Base-by-base conservation (phyloP, 1,140 invertebrate species). In the Drosophila insularis region DNA sequence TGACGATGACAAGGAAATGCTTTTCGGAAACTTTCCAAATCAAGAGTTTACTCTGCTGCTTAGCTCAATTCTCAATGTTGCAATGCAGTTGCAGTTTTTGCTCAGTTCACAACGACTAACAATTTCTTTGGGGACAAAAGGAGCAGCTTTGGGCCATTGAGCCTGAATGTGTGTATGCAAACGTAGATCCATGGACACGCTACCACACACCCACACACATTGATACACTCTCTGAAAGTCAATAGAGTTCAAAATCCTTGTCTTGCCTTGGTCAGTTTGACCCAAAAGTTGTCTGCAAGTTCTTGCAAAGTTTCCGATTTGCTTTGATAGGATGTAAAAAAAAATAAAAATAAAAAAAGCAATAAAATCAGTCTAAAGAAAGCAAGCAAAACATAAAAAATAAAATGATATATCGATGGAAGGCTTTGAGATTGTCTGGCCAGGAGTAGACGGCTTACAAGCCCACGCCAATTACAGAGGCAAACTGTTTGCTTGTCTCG, bases 1-100 rank as follows among this genome's bases (percentile, higher is more conserved):
- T 39, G 37, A 59, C 62, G 60, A 71, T 68, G 82, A 86, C 82
- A 86, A 82, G 82, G 69, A 86, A 86, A 86, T 86, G 82, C 82
- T 86, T 86, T 86, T 87, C 72, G 71, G 67, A 73, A 86, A 86
- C 63, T 87, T 87, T 78, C 2, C 43, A 39, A 65, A 35, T 63
- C 74, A 63, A 71, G 67, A 76, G 81, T 64, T 76, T 76, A 64
- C 59, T 55, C 19, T 56, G 31, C 32, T 54, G 35, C 37, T 65
- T 54, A 65, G 63, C 53, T 62, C 64, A 40, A 56, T 50, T 14
- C 17, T 19, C 43, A 7, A 50, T 76, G 32, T 35, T 7, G 32
- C 54, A 63, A 64, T 76, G 73, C 74, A 69, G 46, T 66, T 81
- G 56, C 58, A 65, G 32, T 37, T 37, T 37, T 11, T 11, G 35